Base-by-base conservation (phyloP, 2,888 invertebrate species). In the Bursaphelenchus okinawaensis region DNA sequence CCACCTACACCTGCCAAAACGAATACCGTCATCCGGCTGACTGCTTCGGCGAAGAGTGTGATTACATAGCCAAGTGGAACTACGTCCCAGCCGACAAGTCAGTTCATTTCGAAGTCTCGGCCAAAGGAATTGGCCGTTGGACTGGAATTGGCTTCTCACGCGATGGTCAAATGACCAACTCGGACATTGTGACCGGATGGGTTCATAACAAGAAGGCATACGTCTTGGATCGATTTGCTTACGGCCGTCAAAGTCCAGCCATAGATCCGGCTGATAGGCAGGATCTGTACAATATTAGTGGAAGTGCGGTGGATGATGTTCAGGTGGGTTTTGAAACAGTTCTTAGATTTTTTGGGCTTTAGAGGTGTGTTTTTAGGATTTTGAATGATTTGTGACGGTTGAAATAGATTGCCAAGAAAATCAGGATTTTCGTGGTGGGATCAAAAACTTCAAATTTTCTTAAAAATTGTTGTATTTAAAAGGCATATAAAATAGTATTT, bases 71-170 rank as follows among this genome's bases (percentile, higher is more conserved):
- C 31, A 67, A 65, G 24, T 83, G 83, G 83, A 61, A 61, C 19
- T 77, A 73, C 66, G 69, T 78, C 57, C 65, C 67, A n/a, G 20
- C 57, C 20, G 58, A 40, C 31, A 69, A 78, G 40, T 77, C 76
- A 26, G 76, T 83, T 26, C 64, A 66, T 8, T 83, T 83, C 72
- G 78, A 76, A 29, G 80, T 83, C 63, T 70, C 69, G 22, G 71
- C 82, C 7, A 73, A 74, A 54, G 81, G 76, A 7, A 67, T 76
- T 52, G 81, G 81, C 55, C 62, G 81, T 31, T 83, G 83, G 83
- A 84, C 83, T 1, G 83, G 83, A 19, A 83, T 83, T 59, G 83
- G 83, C 31, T 82, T 84, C 71, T 79, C 26, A 51, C 67, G 71
- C 54, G 74, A 75, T 55, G 80, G 80, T 19, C 69, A 76, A 52